Conservation (phyloP, 2,888 invertebrate species). For the Diaphora mendica region DNA sequence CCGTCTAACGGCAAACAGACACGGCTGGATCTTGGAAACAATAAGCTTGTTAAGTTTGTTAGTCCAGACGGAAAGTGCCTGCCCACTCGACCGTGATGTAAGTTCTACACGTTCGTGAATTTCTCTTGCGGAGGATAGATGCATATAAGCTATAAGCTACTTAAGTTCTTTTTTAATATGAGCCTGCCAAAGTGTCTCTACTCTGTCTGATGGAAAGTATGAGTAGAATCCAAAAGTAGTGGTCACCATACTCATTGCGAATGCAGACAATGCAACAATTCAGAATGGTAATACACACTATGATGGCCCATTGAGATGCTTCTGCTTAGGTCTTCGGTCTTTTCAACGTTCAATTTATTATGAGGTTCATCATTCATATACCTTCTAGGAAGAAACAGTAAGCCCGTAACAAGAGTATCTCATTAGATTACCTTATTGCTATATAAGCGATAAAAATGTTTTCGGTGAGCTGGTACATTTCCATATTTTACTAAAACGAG, state of each 20-base stretch:
- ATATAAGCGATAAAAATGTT: background rate
- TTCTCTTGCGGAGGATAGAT: background rate
- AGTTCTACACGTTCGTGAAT: background rate
- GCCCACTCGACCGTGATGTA: background rate
- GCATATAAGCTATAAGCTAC: rapidly evolving
- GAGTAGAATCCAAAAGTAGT: no score
- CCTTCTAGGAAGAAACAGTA: background rate
- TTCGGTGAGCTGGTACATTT: background rate
- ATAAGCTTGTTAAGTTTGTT: background rate
- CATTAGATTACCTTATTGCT: background rate
- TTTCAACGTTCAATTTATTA: no score
- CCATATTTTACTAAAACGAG: background rate
- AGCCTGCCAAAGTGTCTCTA: no score
- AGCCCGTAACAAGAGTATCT: background rate
- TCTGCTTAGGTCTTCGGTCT: no score
- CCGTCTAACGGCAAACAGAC: background rate
- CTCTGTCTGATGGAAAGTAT: no score
- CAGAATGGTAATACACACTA: no score
- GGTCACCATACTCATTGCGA: no score
- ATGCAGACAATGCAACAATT: no score
- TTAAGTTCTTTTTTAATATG: background rate
- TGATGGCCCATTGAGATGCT: no score
- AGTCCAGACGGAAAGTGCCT: background rate
- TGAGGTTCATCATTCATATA: no score
- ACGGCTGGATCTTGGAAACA: background rate